These are phyloP conservation scores for Colaptes auratus DNA, from an alignment of 2,113 vertebrate species.

Conservation along the genomic window DNA sequence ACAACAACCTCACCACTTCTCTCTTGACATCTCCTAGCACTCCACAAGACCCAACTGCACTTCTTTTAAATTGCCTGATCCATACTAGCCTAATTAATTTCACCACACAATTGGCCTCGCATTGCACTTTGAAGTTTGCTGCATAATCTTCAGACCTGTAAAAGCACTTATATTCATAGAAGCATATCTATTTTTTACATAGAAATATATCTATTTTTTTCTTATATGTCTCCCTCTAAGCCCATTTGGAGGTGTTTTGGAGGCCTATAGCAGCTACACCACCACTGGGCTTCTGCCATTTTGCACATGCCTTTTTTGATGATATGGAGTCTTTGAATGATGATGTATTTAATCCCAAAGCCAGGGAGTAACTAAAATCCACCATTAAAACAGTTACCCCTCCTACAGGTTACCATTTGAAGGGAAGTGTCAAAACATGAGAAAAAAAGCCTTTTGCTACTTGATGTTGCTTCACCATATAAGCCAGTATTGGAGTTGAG, in stretches of 20 bases:
- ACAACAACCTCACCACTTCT: background rate
- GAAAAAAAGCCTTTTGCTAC: background rate
- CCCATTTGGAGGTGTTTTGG: background rate
- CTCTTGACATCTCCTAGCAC: background rate
- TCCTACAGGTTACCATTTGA: background rate
- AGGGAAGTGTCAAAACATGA: background rate
- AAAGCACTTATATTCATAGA: background rate
- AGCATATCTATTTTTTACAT: background rate
- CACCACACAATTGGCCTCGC: background rate
- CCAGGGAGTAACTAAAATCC: background rate
- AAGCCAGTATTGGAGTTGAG: background rate
- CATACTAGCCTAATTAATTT: background rate
- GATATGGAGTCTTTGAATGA: background rate
- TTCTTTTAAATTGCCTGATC: background rate
- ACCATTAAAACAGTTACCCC: background rate
- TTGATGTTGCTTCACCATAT: background rate
- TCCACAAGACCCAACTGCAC: background rate
- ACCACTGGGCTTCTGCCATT: background rate
- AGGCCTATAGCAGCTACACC: background rate
- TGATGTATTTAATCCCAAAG: background rate
- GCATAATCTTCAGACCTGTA: background rate
- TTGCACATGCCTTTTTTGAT: background rate
- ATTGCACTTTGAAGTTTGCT: background rate
- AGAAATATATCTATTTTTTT: background rate
- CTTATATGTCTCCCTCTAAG: background rate